A percentile compares a stretch with the other conserved stretches of the same genome.
Conservation (phyloP, 2,888 invertebrate species). For the Drosophila leonis region DNA sequence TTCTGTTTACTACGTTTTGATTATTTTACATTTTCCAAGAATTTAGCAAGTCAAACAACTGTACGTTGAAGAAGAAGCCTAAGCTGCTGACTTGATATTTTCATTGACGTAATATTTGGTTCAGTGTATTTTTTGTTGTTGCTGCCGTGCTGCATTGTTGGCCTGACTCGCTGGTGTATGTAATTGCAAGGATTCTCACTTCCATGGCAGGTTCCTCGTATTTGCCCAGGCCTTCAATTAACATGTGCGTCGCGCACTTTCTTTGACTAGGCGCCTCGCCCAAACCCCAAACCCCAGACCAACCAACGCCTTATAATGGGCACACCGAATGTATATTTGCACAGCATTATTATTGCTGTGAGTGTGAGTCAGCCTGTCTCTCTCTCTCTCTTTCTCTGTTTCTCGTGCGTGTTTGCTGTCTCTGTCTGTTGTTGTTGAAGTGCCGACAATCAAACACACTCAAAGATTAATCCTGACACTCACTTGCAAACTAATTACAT, state of each 20-base stretch:
- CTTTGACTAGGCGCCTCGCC: conserved; percentile 50
- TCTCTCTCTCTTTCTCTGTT: conserved; percentile 17
- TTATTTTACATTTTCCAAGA: background rate
- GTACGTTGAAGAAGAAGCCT: background rate
- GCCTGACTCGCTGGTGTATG: conserved; percentile 35
- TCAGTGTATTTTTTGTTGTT: conserved; percentile 39
- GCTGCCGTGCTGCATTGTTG: conserved; percentile 43
- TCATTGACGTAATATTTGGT: conserved; percentile 12
- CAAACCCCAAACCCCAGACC: background rate
- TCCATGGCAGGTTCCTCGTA: conserved; percentile 9
- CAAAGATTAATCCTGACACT: conserved; percentile 81
- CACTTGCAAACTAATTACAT: conserved; percentile 82
- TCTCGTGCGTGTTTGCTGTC: conserved; percentile 2
- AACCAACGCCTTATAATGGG: conserved; percentile 45
- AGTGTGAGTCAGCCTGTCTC: conserved; percentile 4
- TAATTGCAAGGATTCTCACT: conserved; percentile 59
- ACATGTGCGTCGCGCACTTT: conserved; percentile 73
- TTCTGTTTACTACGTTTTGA: background rate
- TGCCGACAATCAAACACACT: conserved; percentile 78
- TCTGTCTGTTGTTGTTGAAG: conserved; percentile 44
- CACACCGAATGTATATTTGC: conserved; percentile 61
- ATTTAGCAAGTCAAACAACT: background rate
- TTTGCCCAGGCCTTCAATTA: conserved; percentile 74
- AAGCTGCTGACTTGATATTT: background rate
- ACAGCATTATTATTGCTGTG: conserved; percentile 60